A percentile compares a stretch with the other conserved stretches of the same genome.
phyloP scores from a whole-genome alignment of 2,113 vertebrate species.

The Marmota monax region DNA sequence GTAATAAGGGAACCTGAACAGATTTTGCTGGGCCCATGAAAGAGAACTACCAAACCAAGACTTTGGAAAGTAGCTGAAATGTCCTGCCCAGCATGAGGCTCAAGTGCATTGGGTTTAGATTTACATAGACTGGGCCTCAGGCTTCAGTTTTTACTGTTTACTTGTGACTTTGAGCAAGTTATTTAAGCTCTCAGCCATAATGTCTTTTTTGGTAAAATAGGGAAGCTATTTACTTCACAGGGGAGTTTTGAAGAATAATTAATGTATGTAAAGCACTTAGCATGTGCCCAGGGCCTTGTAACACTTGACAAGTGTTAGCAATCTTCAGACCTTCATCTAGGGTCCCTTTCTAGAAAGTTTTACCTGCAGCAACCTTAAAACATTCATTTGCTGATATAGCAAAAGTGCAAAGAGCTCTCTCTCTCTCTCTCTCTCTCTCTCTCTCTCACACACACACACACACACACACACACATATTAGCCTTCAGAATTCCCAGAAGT shows the following conservation, averaged over 20 bases:
- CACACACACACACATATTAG: neutral
- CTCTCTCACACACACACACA: neutral
- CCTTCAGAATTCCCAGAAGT: conserved; percentile 43
- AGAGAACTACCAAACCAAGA: neutral
- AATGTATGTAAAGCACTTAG: neutral
- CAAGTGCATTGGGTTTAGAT: neutral
- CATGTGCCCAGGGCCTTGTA: neutral
- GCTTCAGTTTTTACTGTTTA: neutral
- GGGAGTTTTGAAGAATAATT: neutral
- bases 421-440: neutral
- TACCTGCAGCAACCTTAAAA: neutral
- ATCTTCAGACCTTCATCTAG: neutral
- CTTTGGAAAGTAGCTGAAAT: neutral
- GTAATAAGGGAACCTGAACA: conserved; percentile 50
- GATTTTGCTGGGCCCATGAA: neutral
- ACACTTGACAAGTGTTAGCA: neutral
- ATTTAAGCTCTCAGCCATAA: conserved; percentile 1
- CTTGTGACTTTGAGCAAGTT: conserved; percentile 11
- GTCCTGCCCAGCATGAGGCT: neutral
- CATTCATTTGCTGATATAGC: neutral
- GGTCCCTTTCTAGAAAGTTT: conserved; percentile 13
- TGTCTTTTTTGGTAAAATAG: neutral
- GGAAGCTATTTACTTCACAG: neutral
- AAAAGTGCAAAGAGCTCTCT: neutral
- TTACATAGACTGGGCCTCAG: neutral